A percentile compares a stretch with the other conserved stretches of the same genome.
phyloP scores from a whole-genome alignment of 2,113 vertebrate species.

The Pterocles gutturalis region DNA sequence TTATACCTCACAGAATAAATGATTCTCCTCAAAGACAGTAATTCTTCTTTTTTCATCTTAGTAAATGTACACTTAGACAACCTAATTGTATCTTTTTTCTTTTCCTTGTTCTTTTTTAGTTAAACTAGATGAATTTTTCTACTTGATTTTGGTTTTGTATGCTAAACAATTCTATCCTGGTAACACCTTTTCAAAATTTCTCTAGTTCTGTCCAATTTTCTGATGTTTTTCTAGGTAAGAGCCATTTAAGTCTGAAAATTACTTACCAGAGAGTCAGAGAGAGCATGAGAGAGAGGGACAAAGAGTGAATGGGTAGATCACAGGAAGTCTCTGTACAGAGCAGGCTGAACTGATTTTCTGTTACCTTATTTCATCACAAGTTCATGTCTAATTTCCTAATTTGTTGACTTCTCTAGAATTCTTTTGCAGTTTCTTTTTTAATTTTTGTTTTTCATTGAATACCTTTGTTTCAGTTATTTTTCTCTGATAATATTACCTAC shows the following conservation, averaged over 20 bases:
- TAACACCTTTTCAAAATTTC: neutral
- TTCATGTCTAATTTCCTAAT: neutral
- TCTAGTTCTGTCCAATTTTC: neutral
- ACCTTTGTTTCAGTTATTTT: neutral
- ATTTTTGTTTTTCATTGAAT: neutral
- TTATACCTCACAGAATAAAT: neutral
- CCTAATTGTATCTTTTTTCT: neutral
- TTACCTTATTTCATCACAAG: neutral
- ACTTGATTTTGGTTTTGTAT: neutral
- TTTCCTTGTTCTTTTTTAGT: neutral
- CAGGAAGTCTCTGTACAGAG: neutral
- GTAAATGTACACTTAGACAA: neutral
- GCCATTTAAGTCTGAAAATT: neutral
- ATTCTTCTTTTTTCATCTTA: neutral
- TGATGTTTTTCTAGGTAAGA: neutral
- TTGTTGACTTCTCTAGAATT: neutral
- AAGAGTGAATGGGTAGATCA: neutral
- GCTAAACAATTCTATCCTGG: neutral
- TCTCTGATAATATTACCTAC: neutral
- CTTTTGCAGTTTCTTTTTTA: accelerated
- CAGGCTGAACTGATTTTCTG: neutral
- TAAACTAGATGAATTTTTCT: neutral
- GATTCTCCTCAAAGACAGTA: neutral
- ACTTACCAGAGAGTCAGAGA: neutral
- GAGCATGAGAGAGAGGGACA: neutral